Conservation (phyloP, 2,797 vertebrate genomes). For the Acipenser ruthenus region DNA sequence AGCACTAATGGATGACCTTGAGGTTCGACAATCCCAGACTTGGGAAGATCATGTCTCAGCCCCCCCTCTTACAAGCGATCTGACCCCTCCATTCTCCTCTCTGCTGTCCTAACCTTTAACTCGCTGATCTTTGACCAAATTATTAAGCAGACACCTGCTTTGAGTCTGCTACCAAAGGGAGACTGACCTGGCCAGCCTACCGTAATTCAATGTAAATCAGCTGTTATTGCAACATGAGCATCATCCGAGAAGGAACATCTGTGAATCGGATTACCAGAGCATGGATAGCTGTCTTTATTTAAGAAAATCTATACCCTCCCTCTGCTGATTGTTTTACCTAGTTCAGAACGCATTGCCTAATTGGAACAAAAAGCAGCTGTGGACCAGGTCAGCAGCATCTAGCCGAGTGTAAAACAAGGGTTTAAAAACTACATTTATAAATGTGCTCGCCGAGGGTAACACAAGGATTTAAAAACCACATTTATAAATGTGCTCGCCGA, state of each 20-base stretch:
- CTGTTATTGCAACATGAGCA: slow-evolving; percentile 59
- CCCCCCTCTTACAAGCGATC: slow-evolving; percentile 68
- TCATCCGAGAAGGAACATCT: slow-evolving; percentile 64
- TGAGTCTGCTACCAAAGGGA: slow-evolving; percentile 66
- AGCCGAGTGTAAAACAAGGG: too few relatives aligned
- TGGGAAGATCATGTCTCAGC: slow-evolving; percentile 82
- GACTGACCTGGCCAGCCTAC: slow-evolving; percentile 52
- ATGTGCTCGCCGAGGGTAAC: too few relatives aligned
- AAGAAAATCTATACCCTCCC: neutral
- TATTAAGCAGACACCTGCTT: slow-evolving; percentile 98
- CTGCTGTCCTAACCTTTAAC: slow-evolving; percentile 87
- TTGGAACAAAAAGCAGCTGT: too few relatives aligned
- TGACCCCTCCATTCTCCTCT: slow-evolving; percentile 81
- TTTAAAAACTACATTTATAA: too few relatives aligned
- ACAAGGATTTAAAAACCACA: too few relatives aligned
- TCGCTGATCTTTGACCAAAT: slow-evolving; percentile 98
- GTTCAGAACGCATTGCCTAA: too few relatives aligned
- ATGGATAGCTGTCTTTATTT: neutral
- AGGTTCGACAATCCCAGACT: slow-evolving; percentile 84
- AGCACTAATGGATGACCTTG: slow-evolving; percentile 99
- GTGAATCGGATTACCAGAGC: slow-evolving; percentile 30
- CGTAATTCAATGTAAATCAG: slow-evolving; percentile 80
- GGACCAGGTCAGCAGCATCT: too few relatives aligned
- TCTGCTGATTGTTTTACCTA: neutral
- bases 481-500: too few relatives aligned